Evolutionary conservation across 2,113 vertebrate genomes (phyloP).

Genomic region (Melanerpes formicivorus): DNA sequence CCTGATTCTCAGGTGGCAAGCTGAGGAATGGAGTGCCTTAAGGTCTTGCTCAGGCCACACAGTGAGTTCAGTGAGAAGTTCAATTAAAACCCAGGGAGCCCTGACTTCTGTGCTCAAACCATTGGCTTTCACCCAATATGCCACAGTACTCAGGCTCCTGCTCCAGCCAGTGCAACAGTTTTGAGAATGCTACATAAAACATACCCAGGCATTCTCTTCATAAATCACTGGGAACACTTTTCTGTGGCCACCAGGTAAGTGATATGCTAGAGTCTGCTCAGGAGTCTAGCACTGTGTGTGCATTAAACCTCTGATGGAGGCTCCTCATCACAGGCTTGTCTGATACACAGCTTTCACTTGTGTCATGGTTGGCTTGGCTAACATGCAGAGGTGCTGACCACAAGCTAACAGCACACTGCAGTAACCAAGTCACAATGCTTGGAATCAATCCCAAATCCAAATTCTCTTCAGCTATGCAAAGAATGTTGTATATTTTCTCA

Average conservation of each 20-base stretch:
- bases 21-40: background rate
- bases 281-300: background rate
- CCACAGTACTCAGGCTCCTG: background rate
- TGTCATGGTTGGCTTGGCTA: background rate
- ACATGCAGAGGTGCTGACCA: background rate
- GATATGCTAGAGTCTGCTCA: background rate
- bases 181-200: background rate
- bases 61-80: background rate
- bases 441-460: background rate
- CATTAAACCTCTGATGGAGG: background rate
- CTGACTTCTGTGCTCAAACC: background rate
- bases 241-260: background rate
- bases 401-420: background rate
- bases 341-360: background rate
- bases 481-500: slow-evolving; percentile 49
- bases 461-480: slow-evolving; percentile 6
- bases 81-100: background rate
- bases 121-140: background rate
- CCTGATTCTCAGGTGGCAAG: background rate
- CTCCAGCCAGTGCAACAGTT: background rate
- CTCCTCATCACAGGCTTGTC: background rate
- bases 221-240: background rate
- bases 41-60: background rate
- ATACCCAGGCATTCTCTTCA: background rate
- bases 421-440: background rate